Evolutionary conservation across 2,888 invertebrate species (phyloP).

Genomic region (Amitus sp.): DNA sequence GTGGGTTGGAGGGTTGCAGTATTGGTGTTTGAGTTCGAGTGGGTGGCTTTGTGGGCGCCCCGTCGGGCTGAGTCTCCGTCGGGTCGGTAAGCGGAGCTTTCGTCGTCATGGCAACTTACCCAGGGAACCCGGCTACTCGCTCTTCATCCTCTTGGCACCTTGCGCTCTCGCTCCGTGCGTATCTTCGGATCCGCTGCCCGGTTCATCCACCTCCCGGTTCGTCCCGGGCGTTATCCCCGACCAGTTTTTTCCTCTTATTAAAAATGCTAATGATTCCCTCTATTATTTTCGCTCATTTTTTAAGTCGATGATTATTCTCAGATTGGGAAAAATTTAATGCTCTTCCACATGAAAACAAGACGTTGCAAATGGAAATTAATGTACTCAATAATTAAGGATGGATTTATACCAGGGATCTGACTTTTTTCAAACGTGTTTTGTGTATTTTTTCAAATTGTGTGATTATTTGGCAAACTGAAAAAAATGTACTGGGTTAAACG

Average conservation of each 20-base stretch:
- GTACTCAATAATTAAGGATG: no score
- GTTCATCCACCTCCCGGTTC: slow-evolving; percentile 62
- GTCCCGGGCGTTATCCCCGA: slow-evolving; percentile 43
- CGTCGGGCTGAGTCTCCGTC: slow-evolving; percentile 52
- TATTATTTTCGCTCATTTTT: no score
- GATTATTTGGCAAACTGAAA: no score
- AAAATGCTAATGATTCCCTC: neutral
- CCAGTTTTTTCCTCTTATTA: neutral
- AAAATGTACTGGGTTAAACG: no score
- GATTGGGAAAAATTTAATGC: no score
- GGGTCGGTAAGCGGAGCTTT: slow-evolving; percentile 56
- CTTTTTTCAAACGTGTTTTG: no score
- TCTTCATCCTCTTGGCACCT: slow-evolving; percentile 30
- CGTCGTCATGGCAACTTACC: slow-evolving; percentile 63
- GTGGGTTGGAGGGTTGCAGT: slow-evolving; percentile 48
- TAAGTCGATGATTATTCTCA: no score
- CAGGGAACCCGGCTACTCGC: slow-evolving; percentile 63
- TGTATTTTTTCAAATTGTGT: no score
- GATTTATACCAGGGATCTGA: no score
- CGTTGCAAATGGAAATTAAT: no score
- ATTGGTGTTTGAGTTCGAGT: slow-evolving; percentile 30
- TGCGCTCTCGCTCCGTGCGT: slow-evolving; percentile 35
- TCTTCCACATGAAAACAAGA: no score
- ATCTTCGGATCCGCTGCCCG: slow-evolving; percentile 52
- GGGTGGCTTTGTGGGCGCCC: slow-evolving; percentile 45